Base-by-base conservation (phyloP, 2,888 invertebrate species). In the Cosmia trapezina region DNA sequence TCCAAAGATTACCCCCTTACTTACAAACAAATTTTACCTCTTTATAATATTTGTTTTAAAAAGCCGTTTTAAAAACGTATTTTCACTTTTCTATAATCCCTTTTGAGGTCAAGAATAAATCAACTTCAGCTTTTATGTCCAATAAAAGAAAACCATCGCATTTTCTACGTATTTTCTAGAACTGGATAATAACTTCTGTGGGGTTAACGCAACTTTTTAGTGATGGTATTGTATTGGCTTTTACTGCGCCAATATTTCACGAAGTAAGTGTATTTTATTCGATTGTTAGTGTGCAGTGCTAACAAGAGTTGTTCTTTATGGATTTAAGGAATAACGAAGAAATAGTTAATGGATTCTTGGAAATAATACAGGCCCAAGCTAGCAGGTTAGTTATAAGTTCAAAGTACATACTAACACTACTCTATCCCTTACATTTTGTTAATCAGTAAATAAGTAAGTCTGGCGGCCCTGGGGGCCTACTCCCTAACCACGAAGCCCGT, bases 241-340 rank as follows among this genome's bases (percentile, higher is more conserved):
- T 74, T 74, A 51, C 53, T 69, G 49, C 56, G 47, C 14, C 37
- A 57, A 54, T 78, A 78, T 74, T 78, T 74, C n/a, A 62, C 4
- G 5, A 19, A 17, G 41, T 33, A 54, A 65, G 41, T 47, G 54
- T 54, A 49, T 78, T 73, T 64, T 68, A 56, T 77, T 47, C 17
- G 22, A 59, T 72, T 72, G 51, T 74, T 67, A 73, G 60, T 62
- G 56, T 33, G 61, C 54, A 56, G 14, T 43, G n/a, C 41, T 53
- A 74, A 74, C 60, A 49, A 78, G 73, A 45, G 41, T 54, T 56
- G 45, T 60, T 74, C 0, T 65, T 74, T 59, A 57, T 53, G 28
- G 7, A 49, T 28, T 17, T 49, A 37, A 7, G n/a, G 53, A 33
- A n/a, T 63, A 41, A 67, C 33, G 12, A 53, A 9, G 22, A 43